These are phyloP conservation scores for Drepanosiphum platanoidis DNA, from an alignment of 2,888 invertebrate species.

Conservation along the genomic window DNA sequence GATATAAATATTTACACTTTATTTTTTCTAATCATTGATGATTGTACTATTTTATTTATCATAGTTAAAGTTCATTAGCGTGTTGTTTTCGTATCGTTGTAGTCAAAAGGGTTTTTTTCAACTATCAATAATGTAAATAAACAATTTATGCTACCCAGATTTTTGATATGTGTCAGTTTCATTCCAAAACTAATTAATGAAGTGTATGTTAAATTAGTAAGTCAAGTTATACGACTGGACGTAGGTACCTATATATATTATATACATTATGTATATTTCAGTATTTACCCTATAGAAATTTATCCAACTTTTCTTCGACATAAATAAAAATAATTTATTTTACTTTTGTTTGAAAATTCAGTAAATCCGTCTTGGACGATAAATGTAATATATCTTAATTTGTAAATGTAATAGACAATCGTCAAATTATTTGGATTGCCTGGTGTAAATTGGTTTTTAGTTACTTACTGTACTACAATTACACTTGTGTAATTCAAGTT, in stretches of 20 bases:
- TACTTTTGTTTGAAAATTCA: no score
- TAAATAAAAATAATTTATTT: no score
- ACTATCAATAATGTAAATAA: not conserved
- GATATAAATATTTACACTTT: no score
- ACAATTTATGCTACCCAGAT: not conserved
- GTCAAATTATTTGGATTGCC: no score
- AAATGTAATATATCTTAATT: no score
- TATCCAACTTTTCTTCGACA: no score
- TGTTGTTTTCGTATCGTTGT: not conserved
- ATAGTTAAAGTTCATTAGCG: not conserved
- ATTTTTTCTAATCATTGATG: not conserved
- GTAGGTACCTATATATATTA: not conserved
- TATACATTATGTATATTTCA: not conserved
- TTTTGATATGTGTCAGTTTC: constrained; percentile 39
- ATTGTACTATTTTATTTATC: not conserved
- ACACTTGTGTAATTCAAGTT: no score
- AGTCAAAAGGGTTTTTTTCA: not conserved
- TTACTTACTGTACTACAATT: no score
- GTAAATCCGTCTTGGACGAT: no score
- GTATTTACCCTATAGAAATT: no score
- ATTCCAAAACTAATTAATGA: constrained; percentile 24
- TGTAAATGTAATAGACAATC: no score
- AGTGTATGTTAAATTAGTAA: constrained; percentile 10
- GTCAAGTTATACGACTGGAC: not conserved
- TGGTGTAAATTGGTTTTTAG: no score